Evolutionary conservation across 2,797 vertebrate genomes (phyloP).

Genomic region (Sebastes dallii): DNA sequence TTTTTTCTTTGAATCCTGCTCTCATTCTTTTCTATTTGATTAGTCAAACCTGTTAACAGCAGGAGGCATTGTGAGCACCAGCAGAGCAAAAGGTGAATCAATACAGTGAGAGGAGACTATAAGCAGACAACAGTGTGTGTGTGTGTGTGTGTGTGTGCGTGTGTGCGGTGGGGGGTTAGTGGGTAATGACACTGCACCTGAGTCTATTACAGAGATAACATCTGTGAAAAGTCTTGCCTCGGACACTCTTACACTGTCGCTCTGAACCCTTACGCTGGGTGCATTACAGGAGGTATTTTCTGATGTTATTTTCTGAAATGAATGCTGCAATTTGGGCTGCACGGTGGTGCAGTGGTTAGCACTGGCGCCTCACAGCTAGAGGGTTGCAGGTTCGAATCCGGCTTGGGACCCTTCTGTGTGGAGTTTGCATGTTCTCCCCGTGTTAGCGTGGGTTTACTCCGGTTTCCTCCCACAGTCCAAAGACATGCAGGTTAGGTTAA

Average conservation of each 20-base stretch:
- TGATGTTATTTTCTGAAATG: background rate
- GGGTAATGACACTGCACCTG: conserved; percentile 27
- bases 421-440: too few species aligned
- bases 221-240: conserved; percentile 6
- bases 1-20: background rate
- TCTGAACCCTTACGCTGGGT: background rate
- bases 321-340: background rate
- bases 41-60: background rate
- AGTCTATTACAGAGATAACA: conserved; percentile 31
- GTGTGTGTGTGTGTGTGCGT: background rate
- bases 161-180: background rate
- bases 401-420: too few species aligned
- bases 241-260: background rate
- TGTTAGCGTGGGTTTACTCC: too few species aligned
- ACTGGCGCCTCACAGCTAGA: too few species aligned
- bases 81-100: conserved; percentile 20
- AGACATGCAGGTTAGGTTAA: too few species aligned
- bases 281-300: background rate
- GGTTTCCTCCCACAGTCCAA: too few species aligned
- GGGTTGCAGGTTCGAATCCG: too few species aligned
- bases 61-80: background rate
- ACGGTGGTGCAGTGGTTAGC: too few species aligned
- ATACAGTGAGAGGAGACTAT: conserved; percentile 2
- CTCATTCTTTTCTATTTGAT: background rate
- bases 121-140: background rate